Percentiles rank a stretch among this genome's conserved stretches.
Evolutionary conservation across 2,113 vertebrate genomes (phyloP).

Genomic region (Corydoras sp.): DNA sequence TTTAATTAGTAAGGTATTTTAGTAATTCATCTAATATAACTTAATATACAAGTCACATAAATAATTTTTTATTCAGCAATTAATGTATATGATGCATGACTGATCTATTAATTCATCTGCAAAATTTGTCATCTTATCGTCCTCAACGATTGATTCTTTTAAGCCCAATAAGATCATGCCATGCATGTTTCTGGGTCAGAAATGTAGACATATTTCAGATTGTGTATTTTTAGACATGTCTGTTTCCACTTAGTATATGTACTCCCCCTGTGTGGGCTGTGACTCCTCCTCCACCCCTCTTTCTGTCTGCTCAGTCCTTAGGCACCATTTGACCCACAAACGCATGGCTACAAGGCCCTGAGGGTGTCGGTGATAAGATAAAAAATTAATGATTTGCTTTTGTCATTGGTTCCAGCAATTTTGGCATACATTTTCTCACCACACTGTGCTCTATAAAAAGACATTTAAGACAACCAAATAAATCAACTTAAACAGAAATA

Average conservation of each 20-base stretch:
- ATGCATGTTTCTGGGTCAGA: constrained; percentile 71
- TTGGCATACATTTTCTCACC: not conserved
- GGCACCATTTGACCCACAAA: constrained; percentile 72
- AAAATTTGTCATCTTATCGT: too few relatives aligned
- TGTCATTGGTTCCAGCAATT: not conserved
- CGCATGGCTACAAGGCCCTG: constrained; percentile 53
- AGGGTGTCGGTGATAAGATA: constrained; percentile 49
- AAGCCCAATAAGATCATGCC: constrained; percentile 60
- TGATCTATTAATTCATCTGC: too few relatives aligned
- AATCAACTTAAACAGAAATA: too few relatives aligned
- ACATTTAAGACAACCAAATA: not conserved
- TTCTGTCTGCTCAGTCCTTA: constrained; percentile 50
- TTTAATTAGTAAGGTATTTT: too few relatives aligned
- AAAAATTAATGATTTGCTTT: not conserved
- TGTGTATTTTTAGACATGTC: constrained; percentile 69
- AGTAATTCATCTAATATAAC: not conserved
- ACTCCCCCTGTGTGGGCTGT: constrained; percentile 32
- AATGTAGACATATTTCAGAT: constrained; percentile 76
- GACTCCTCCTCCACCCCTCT: constrained; percentile 8
- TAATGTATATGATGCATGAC: too few relatives aligned
- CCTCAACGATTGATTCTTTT: constrained; percentile 19
- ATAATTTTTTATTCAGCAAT: not conserved
- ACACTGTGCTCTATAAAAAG: not conserved
- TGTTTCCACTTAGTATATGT: constrained; percentile 62
- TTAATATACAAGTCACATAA: not conserved